Conservation (phyloP, 2,888 invertebrate species). For the Lithophane ornitopus region DNA sequence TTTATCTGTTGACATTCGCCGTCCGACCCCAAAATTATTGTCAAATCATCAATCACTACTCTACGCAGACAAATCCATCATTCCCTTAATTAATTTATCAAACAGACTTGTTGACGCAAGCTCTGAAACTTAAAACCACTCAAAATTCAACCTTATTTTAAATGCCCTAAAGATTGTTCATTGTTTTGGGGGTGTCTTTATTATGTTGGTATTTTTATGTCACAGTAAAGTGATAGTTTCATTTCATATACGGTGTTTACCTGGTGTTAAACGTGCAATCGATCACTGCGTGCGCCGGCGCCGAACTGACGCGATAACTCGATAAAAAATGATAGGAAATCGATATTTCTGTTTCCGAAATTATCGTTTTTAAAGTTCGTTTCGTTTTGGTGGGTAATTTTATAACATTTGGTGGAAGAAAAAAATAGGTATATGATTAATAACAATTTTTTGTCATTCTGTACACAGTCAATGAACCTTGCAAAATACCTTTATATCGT, state of each 20-base stretch:
- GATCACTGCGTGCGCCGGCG: constrained; percentile 77
- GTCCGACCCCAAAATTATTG: constrained; percentile 76
- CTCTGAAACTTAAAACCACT: constrained; percentile 35
- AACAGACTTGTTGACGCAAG: constrained; percentile 52
- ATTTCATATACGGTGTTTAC: constrained; percentile 78
- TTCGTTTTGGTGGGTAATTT: background rate
- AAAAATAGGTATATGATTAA: no score
- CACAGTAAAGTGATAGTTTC: constrained; percentile 71
- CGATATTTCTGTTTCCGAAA: constrained; percentile 58
- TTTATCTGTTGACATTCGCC: constrained; percentile 74
- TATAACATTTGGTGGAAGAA: background rate
- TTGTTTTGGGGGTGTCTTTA: constrained; percentile 23
- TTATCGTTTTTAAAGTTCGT: constrained; percentile 20
- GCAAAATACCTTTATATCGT: background rate
- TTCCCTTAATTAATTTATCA: constrained; percentile 80
- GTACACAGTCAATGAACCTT: background rate
- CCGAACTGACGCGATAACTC: constrained; percentile 68
- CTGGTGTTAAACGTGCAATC: constrained; percentile 74
- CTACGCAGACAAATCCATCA: constrained; percentile 76
- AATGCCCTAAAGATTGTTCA: constrained; percentile 13
- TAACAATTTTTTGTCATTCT: background rate
- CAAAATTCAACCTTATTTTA: constrained; percentile 57
- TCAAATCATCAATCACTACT: constrained; percentile 84
- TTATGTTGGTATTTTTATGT: constrained; percentile 65
- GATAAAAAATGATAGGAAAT: constrained; percentile 60